These are phyloP conservation scores for Bradypodion ventrale DNA, from an alignment of 2,797 vertebrate species.

Conservation along the genomic window DNA sequence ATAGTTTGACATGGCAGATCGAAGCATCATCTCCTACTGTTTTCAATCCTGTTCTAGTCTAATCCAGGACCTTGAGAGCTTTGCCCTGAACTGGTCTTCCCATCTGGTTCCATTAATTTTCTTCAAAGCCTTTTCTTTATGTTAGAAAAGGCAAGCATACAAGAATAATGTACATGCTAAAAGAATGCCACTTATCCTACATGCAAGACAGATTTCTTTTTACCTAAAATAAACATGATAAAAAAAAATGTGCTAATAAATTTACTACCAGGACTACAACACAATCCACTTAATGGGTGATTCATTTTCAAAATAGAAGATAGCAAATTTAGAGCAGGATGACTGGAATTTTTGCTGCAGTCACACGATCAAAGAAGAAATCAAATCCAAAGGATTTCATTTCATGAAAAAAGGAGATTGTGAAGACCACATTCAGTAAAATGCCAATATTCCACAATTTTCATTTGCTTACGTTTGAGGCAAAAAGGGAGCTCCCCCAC, in stretches of 20 bases:
- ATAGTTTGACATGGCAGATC: too few relatives aligned
- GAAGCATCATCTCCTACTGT: too few relatives aligned
- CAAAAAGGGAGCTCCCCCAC: not conserved
- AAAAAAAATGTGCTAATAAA: conserved; percentile 22
- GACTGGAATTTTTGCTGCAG: not conserved
- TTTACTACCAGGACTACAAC: not conserved
- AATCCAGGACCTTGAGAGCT: too few relatives aligned
- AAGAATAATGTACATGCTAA: conserved; percentile 39
- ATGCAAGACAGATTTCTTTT: not conserved
- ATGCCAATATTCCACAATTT: not conserved
- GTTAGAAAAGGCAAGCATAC: conserved; percentile 31
- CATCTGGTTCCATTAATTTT: conserved; percentile 36
- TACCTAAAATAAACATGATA: conserved; percentile 16
- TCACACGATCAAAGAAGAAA: not conserved
- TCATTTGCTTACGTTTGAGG: not conserved
- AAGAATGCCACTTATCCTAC: conserved; percentile 27
- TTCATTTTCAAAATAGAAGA: not conserved
- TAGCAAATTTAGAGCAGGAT: not conserved
- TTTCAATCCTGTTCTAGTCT: too few relatives aligned
- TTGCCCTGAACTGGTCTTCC: too few relatives aligned
- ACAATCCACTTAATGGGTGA: not conserved
- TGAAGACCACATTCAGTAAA: not conserved
- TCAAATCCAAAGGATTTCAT: not conserved
- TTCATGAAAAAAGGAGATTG: not conserved
- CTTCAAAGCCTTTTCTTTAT: not conserved